phyloP scores from a whole-genome alignment of 2,888 invertebrate species.

The Clunio marinus region DNA sequence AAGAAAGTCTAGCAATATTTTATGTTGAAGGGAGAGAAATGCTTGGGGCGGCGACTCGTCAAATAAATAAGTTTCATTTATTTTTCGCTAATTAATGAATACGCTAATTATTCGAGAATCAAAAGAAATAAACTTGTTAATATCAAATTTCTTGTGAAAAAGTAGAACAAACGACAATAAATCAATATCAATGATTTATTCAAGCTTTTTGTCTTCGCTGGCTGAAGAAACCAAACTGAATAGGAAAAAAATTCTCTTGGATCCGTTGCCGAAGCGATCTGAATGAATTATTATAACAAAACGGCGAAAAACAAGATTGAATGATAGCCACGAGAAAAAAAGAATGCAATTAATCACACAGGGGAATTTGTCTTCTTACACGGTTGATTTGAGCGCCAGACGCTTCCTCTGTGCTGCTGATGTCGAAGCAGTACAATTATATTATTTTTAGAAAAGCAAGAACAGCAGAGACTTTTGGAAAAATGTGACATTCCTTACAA shows the following conservation, averaged over 20 bases:
- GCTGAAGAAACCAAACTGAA: not conserved
- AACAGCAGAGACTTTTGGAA: too few species aligned
- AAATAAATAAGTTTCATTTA: constrained; percentile 5
- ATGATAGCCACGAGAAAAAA: constrained; percentile 24
- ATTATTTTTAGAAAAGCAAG: too few species aligned
- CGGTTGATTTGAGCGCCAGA: too few species aligned
- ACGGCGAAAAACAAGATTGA: constrained; percentile 27
- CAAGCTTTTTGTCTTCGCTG: constrained; percentile 16
- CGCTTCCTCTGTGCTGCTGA: not conserved
- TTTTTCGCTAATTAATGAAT: constrained; percentile 23
- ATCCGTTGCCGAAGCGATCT: too few species aligned
- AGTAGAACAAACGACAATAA: not conserved
- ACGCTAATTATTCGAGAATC: not conserved
- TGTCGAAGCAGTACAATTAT: too few species aligned
- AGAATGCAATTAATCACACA: constrained; percentile 36
- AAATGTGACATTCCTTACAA: too few species aligned
- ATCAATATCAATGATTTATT: constrained; percentile 35
- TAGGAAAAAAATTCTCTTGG: not conserved
- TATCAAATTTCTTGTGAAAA: not conserved
- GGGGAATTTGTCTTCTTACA: constrained; percentile 13
- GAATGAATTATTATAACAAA: constrained; percentile 29
- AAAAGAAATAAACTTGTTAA: not conserved
- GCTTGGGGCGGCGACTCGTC: too few species aligned
- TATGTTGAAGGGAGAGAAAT: not conserved
- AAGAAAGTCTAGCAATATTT: not conserved